Percentiles rank a stretch among this genome's conserved stretches.
These are phyloP conservation scores for Sebastes itinus DNA, from an alignment of 2,797 vertebrate species.

Conservation along the genomic window DNA sequence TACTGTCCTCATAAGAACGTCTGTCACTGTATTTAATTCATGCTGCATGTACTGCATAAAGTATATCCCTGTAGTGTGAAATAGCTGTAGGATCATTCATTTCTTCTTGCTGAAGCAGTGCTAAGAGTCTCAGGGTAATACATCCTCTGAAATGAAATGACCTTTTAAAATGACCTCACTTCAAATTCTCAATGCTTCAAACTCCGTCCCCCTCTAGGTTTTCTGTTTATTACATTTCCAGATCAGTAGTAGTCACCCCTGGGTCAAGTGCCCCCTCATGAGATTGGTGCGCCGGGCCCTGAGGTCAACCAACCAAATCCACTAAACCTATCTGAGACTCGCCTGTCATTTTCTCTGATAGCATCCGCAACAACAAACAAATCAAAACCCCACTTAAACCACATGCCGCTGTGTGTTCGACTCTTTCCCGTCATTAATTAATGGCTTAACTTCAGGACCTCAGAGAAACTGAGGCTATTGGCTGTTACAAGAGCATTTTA, in stretches of 20 bases:
- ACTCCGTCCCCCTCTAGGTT: slow-evolving; percentile 9
- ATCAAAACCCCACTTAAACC: background rate
- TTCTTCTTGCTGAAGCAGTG: background rate
- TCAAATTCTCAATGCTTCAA: slow-evolving; percentile 24
- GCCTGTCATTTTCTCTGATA: slow-evolving; percentile 14
- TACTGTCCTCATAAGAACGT: background rate
- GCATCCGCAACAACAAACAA: slow-evolving; percentile 15
- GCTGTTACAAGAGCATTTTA: background rate
- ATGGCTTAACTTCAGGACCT: background rate
- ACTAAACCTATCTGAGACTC: slow-evolving; percentile 13
- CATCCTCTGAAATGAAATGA: slow-evolving; percentile 31
- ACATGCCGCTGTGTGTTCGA: background rate
- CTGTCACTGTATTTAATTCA: background rate
- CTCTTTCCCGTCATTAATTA: background rate
- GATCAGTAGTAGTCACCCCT: slow-evolving; percentile 18
- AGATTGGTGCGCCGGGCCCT: background rate
- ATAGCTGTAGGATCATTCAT: background rate
- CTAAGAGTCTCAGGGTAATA: background rate
- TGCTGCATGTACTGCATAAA: background rate
- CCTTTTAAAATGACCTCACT: slow-evolving; percentile 30
- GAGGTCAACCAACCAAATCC: slow-evolving; percentile 32
- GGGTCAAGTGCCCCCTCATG: slow-evolving; percentile 27
- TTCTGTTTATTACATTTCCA: slow-evolving; percentile 43
- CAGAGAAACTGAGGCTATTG: background rate
- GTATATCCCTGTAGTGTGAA: background rate